Conservation (phyloP, 2,113 vertebrate species). For the Vombatus ursinus region DNA sequence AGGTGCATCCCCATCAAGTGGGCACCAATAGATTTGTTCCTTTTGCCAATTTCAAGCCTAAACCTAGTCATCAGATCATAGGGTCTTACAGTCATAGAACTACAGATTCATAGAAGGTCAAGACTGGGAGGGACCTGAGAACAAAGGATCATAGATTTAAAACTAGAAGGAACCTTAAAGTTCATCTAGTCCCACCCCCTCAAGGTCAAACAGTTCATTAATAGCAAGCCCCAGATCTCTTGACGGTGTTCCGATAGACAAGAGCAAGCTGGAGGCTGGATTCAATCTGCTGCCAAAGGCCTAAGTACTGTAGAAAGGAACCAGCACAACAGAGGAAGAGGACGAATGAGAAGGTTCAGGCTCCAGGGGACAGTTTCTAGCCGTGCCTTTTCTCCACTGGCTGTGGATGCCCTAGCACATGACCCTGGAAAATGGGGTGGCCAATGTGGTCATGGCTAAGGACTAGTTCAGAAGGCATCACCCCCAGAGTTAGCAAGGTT, state of each 20-base stretch:
- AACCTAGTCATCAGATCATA: not conserved
- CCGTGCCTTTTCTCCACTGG: not conserved
- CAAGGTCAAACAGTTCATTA: not conserved
- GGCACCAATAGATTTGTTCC: not conserved
- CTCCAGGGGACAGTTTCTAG: not conserved
- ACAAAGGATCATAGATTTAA: not conserved
- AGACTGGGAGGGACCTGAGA: not conserved
- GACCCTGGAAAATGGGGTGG: not conserved
- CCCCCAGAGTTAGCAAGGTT: not conserved
- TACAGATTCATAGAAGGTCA: not conserved
- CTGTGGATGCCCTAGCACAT: not conserved
- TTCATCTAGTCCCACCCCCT: not conserved
- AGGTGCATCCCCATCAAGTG: not conserved
- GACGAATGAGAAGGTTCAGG: not conserved
- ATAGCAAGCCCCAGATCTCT: not conserved
- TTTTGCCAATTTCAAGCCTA: not conserved
- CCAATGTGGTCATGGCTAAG: not conserved
- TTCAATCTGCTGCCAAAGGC: not conserved
- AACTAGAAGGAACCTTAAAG: not conserved
- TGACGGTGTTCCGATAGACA: not conserved
- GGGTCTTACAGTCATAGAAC: not conserved
- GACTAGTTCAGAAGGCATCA: not conserved
- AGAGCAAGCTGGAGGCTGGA: not conserved
- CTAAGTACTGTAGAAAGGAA: not conserved
- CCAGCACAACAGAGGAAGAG: not conserved